phyloP scores from a whole-genome alignment of 2,888 invertebrate genomes.

The Ypsolopha scabrella region DNA sequence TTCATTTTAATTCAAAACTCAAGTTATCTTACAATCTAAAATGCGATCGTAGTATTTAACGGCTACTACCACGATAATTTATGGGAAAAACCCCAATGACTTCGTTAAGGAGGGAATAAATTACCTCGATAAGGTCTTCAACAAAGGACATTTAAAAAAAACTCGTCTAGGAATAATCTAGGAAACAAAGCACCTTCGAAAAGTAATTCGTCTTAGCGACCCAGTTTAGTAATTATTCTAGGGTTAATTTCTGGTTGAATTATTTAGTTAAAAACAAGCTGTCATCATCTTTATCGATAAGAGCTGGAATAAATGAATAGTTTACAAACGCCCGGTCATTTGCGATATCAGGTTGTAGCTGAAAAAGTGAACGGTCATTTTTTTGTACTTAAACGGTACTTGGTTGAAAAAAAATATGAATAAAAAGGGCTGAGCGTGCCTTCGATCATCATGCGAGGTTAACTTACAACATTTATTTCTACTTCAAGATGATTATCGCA shows the following conservation, averaged over 20 bases:
- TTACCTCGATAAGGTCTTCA: neutral
- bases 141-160: slow-evolving; percentile 3
- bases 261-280: slow-evolving; percentile 14
- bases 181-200: slow-evolving; percentile 9
- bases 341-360: too few species aligned
- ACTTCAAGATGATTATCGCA: slow-evolving; percentile 17
- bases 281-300: slow-evolving; percentile 34
- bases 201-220: slow-evolving; percentile 16
- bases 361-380: too few species aligned
- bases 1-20: too few species aligned
- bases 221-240: slow-evolving; percentile 10
- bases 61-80: too few species aligned
- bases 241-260: neutral
- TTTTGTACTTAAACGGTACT: too few species aligned
- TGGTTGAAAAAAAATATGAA: too few species aligned
- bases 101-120: neutral
- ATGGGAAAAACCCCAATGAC: too few species aligned
- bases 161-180: slow-evolving; percentile 11
- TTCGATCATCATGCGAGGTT: slow-evolving; percentile 4
- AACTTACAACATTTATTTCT: slow-evolving; percentile 10
- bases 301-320: slow-evolving; percentile 39
- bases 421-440: neutral
- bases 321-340: neutral
- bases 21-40: too few species aligned
- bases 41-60: too few species aligned